Evolutionary conservation across 2,113 vertebrate genomes (phyloP).

Genomic region (Romanogobio albipinnatus): DNA sequence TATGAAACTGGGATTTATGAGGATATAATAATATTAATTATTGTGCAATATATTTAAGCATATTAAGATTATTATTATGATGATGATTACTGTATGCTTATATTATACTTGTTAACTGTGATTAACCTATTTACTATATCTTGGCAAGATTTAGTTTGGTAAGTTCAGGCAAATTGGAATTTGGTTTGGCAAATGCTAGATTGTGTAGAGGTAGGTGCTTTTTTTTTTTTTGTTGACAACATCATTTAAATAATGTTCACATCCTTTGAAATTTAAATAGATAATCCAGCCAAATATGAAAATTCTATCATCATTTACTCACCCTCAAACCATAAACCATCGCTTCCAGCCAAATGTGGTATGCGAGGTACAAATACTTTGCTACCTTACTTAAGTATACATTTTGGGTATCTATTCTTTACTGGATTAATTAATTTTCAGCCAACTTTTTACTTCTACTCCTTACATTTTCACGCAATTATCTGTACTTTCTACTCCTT

Average conservation of each 20-base stretch:
- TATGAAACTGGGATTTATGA: neutral
- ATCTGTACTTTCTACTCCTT: no score
- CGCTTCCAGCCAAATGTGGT: no score
- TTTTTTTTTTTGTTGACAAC: neutral
- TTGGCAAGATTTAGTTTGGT: neutral
- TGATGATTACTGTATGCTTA: no score
- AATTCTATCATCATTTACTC: neutral
- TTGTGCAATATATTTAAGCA: neutral
- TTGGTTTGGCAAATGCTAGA: neutral
- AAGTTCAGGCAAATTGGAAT: neutral
- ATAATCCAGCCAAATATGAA: neutral
- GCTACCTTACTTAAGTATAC: no score
- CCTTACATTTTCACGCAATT: no score
- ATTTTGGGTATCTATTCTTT: no score
- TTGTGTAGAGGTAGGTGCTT: neutral
- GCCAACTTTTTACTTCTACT: no score
- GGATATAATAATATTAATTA: neutral
- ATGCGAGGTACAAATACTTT: no score
- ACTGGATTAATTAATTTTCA: no score
- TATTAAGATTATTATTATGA: neutral
- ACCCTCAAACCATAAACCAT: neutral
- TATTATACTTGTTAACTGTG: neutral
- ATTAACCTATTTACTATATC: neutral
- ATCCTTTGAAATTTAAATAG: neutral
- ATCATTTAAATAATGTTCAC: neutral